These are phyloP conservation scores for Littorina saxatilis DNA, from an alignment of 1,140 invertebrate genomes.

Conservation along the genomic window DNA sequence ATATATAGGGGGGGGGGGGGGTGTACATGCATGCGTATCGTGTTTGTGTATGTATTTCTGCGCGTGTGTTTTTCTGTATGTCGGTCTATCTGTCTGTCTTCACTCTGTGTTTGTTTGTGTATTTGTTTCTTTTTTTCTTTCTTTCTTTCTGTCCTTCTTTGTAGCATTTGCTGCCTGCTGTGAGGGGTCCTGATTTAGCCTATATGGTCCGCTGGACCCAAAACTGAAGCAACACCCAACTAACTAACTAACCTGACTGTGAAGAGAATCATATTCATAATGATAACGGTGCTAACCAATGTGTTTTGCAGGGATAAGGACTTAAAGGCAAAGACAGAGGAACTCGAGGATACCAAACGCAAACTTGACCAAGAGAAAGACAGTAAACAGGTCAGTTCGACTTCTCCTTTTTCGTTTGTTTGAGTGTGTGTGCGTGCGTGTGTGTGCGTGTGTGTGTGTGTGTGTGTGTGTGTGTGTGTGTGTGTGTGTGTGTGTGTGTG, in stretches of 20 bases:
- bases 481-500: constrained; percentile 17
- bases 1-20: too few relatives aligned
- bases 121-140: background rate
- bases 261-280: too few relatives aligned
- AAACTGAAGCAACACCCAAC: too few relatives aligned
- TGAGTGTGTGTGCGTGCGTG: background rate
- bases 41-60: background rate
- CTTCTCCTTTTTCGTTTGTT: background rate
- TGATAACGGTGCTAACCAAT: too few relatives aligned
- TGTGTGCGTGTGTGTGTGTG: background rate
- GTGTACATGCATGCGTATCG: background rate
- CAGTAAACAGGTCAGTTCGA: constrained; percentile 56
- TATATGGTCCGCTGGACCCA: too few relatives aligned
- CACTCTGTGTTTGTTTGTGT: background rate
- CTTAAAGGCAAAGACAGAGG: constrained; percentile 55
- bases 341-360: constrained; percentile 56
- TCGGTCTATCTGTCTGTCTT: background rate
- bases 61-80: background rate
- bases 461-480: background rate
- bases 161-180: background rate
- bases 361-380: constrained; percentile 56
- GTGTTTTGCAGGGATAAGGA: constrained; percentile 62
- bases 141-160: background rate
- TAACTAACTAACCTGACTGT: too few relatives aligned
- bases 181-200: too few relatives aligned